Conservation (phyloP, 2,113 vertebrate species). For the Stercorarius parasiticus region DNA sequence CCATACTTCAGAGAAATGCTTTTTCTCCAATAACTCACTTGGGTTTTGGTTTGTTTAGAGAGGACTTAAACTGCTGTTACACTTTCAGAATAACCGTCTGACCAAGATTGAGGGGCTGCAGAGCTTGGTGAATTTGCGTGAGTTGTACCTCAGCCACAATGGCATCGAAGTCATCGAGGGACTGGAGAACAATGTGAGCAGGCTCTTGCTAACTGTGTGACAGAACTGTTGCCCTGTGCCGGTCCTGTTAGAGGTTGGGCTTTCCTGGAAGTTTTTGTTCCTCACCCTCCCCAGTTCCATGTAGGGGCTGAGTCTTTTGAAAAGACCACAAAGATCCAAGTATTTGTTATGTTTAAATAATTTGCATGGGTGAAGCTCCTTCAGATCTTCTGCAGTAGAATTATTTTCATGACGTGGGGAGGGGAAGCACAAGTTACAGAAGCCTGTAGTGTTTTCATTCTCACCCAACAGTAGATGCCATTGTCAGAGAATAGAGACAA, state of each 20-base stretch:
- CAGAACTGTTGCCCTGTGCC: not conserved
- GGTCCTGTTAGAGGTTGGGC: not conserved
- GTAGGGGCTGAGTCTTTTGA: not conserved
- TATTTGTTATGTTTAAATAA: not conserved
- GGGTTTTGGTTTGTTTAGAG: not conserved
- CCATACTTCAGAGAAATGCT: not conserved
- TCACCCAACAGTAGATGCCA: not conserved
- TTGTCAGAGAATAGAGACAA: not conserved
- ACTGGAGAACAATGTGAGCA: constrained; percentile 94
- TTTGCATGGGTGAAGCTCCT: not conserved
- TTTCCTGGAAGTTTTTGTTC: not conserved
- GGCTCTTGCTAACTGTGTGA: not conserved
- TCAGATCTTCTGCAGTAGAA: not conserved
- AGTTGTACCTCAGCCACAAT: constrained; percentile 97
- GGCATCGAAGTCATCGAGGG: constrained; percentile 97
- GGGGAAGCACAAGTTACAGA: not conserved
- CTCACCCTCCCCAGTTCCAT: not conserved
- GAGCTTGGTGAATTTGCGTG: constrained; percentile 86
- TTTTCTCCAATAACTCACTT: fast-evolving
- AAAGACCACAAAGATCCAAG: not conserved
- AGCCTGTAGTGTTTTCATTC: not conserved
- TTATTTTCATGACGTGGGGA: not conserved
- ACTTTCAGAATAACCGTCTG: constrained; percentile 91
- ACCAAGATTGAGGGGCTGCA: constrained; percentile 97
- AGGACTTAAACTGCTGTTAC: not conserved